These are phyloP conservation scores for Clavelina lepadiformis DNA, from an alignment of 23 tunicate genomes.

Conservation along the genomic window DNA sequence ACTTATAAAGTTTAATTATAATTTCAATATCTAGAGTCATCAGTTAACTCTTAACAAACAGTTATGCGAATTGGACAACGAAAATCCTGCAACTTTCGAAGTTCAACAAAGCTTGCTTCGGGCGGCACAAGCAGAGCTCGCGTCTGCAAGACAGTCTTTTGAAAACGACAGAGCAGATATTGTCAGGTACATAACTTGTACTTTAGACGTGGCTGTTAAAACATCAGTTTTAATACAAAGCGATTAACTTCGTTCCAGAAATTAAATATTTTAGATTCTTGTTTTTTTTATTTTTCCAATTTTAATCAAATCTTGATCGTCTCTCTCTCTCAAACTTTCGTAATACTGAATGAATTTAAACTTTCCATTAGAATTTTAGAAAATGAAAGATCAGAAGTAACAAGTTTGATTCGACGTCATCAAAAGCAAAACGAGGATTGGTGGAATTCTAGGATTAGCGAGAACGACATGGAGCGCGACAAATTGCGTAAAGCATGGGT, in stretches of 20 bases:
- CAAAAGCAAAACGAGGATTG: conserved; percentile 46
- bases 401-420: conserved; percentile 14
- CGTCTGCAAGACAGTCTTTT: conserved; percentile 36
- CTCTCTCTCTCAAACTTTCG: not conserved
- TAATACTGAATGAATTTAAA: not conserved
- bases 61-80: not conserved
- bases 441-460: conserved; percentile 38
- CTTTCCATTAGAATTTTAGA: conserved; percentile 7
- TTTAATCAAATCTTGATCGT: not conserved
- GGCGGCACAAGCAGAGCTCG: conserved; percentile 48
- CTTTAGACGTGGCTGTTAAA: not conserved
- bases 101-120: conserved; percentile 18
- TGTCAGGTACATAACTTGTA: conserved; percentile 10
- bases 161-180: conserved; percentile 37
- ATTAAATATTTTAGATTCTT: not conserved
- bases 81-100: conserved; percentile 10
- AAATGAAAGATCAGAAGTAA: conserved; percentile 10
- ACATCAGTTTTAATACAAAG: not conserved
- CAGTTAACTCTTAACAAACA: conserved; percentile 12
- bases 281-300: not conserved
- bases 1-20: not conserved
- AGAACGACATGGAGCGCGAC: conserved; percentile 38
- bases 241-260: not conserved
- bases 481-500: conserved; percentile 55
- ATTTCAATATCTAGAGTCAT: not conserved